Percentiles rank a stretch among this genome's conserved stretches.
Evolutionary conservation across 2,113 vertebrate species (phyloP).

Genomic region (Egretta garzetta): DNA sequence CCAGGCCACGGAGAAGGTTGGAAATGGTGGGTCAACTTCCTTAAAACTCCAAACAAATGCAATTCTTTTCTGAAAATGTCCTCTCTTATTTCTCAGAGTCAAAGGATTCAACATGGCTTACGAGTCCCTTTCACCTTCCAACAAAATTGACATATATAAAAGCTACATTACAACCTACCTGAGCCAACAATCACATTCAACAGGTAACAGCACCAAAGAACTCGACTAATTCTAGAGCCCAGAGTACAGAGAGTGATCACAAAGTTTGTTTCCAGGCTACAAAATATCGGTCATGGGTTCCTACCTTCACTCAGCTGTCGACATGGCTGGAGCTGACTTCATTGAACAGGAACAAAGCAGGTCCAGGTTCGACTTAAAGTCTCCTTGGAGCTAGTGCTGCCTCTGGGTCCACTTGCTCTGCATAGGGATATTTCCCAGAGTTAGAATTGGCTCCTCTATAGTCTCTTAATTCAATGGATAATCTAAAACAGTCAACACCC

Average conservation of each 20-base stretch:
- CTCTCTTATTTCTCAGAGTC: neutral
- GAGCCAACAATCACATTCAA: neutral
- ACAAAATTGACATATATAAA: neutral
- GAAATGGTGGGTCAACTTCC: neutral
- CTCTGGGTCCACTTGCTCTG: neutral
- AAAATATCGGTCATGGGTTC: neutral
- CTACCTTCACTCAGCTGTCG: neutral
- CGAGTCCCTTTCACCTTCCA: neutral
- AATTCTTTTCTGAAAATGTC: neutral
- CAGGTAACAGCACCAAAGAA: neutral
- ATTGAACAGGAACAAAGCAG: neutral
- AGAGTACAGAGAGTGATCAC: neutral
- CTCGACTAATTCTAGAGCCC: neutral
- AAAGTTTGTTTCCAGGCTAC: neutral
- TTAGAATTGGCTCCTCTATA: neutral
- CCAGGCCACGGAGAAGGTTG: neutral
- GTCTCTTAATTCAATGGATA: neutral
- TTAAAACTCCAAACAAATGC: neutral
- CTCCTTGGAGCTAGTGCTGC: neutral
- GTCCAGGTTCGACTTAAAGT: neutral
- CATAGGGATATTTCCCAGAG: neutral
- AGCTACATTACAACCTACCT: neutral
- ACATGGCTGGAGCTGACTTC: neutral
- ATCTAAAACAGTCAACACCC: neutral
- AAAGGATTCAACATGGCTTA: neutral